Percentiles rank a stretch among this genome's conserved stretches.
These are phyloP conservation scores for Cheilosia grossa DNA, from an alignment of 2,888 invertebrate genomes.

Conservation along the genomic window DNA sequence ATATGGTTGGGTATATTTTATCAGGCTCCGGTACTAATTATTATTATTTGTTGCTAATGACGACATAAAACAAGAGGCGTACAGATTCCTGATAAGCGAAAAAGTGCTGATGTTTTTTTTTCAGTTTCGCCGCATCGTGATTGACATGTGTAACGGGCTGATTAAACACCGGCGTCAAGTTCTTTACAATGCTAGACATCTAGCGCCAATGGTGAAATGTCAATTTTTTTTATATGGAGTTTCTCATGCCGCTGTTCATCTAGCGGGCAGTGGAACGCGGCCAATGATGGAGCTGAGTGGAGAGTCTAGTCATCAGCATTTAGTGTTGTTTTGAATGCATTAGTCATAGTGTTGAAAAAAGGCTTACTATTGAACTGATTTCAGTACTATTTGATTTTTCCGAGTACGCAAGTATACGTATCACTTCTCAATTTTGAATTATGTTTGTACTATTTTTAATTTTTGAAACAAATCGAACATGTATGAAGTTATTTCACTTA, in stretches of 20 bases:
- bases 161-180: slow-evolving; percentile 36
- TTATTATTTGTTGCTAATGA: slow-evolving; percentile 58
- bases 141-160: slow-evolving; percentile 35
- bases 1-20: slow-evolving; percentile 4
- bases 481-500: no score
- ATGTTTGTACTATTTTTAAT: no score
- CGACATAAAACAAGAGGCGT: slow-evolving; percentile 49
- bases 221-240: no score
- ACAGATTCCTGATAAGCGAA: slow-evolving; percentile 38
- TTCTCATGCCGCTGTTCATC: no score
- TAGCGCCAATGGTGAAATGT: no score
- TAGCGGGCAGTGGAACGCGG: no score
- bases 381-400: no score
- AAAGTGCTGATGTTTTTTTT: slow-evolving; percentile 10
- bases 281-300: not conserved
- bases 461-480: no score
- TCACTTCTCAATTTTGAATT: no score
- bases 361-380: no score
- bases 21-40: slow-evolving; percentile 33
- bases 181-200: no score
- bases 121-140: not conserved
- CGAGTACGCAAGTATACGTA: no score
- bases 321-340: slow-evolving; percentile 9
- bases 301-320: slow-evolving; percentile 1
- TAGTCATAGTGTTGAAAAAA: not conserved